A percentile compares a stretch with the other conserved stretches of the same genome.
Evolutionary conservation across 2,113 vertebrate genomes (phyloP).

Genomic region (Brienomyrus brachyistius): DNA sequence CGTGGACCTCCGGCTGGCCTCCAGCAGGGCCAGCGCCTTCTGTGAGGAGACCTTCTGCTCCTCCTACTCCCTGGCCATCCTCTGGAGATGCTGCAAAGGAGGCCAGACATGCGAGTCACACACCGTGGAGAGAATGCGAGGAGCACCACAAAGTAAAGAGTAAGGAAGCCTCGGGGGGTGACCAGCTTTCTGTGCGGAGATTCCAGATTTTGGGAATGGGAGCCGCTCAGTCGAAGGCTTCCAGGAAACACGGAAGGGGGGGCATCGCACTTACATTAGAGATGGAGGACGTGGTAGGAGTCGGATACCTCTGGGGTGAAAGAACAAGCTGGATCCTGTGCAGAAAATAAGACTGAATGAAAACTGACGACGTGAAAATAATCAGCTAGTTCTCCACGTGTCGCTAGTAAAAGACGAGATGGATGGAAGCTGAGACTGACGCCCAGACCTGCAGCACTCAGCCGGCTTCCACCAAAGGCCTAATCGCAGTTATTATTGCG

Average conservation of each 20-base stretch:
- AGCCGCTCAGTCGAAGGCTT: background rate
- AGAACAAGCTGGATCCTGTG: background rate
- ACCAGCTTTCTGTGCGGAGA: no score
- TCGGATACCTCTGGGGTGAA: background rate
- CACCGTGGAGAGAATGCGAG: background rate
- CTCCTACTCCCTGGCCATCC: conserved; percentile 60
- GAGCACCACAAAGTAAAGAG: background rate
- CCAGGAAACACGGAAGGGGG: background rate
- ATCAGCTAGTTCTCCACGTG: background rate
- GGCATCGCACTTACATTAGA: background rate
- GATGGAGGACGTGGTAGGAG: background rate
- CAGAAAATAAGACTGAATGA: background rate
- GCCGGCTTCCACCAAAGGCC: background rate
- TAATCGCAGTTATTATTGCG: background rate
- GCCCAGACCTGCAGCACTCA: background rate
- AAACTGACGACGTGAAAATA: background rate
- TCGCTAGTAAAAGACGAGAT: background rate
- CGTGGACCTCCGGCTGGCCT: conserved; percentile 51
- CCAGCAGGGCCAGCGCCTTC: conserved; percentile 49
- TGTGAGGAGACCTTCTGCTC: conserved; percentile 50
- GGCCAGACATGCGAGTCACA: background rate
- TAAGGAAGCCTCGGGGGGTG: no score
- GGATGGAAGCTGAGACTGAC: background rate
- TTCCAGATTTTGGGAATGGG: background rate
- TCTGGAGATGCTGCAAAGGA: conserved; percentile 54